phyloP scores from a whole-genome alignment of 2,113 vertebrate genomes.

The Ictalurus furcatus region DNA sequence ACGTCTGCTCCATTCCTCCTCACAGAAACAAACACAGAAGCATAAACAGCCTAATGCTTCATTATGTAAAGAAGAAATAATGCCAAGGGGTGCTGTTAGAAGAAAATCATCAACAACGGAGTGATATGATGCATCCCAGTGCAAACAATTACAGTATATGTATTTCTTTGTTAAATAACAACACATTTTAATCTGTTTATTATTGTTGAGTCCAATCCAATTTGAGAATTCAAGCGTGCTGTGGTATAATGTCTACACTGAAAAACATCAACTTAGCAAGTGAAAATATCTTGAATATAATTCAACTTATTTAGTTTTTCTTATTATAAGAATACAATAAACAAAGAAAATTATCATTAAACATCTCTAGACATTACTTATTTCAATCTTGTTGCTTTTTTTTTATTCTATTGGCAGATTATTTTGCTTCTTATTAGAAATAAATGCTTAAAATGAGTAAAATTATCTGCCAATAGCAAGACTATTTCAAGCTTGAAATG shows the following conservation, averaged over 20 bases:
- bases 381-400: no score
- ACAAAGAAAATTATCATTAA: no score
- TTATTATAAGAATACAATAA: no score
- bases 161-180: background rate
- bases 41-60: background rate
- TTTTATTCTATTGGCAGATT: no score
- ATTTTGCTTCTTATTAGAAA: no score
- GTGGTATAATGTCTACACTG: background rate
- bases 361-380: no score
- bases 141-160: background rate
- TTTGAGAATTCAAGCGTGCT: background rate
- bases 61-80: conserved; percentile 1
- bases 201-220: background rate
- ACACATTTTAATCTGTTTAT: background rate
- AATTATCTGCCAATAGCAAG: no score
- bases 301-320: no score
- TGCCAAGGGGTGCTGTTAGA: background rate
- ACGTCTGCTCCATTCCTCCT: background rate
- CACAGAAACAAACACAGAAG: background rate
- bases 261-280: no score
- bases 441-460: no score
- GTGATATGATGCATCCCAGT: background rate
- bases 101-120: background rate
- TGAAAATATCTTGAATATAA: no score
- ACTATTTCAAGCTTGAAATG: no score